Conservation (phyloP, 2,113 vertebrate genomes). For the Lepidothrix coronata region DNA sequence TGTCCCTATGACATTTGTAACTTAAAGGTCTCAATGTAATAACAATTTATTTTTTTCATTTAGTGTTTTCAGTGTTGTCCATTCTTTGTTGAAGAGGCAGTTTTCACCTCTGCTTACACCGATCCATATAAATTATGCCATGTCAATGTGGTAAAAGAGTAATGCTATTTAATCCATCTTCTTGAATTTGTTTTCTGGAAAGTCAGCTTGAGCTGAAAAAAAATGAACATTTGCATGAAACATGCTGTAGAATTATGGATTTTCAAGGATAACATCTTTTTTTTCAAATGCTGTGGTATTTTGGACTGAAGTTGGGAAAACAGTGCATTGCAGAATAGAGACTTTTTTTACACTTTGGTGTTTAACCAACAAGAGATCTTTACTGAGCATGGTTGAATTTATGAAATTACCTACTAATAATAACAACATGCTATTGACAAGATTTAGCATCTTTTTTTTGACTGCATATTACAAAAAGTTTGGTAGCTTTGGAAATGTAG, state of each 20-base stretch:
- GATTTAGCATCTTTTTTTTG: background rate
- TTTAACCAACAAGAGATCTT: background rate
- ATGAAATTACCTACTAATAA: background rate
- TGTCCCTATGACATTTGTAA: background rate
- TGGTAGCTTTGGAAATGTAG: background rate
- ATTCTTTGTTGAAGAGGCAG: background rate
- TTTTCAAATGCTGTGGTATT: background rate
- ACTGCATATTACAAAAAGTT: background rate
- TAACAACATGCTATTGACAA: background rate
- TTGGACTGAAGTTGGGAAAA: background rate
- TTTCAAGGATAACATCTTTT: background rate
- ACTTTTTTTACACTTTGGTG: background rate
- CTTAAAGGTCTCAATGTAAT: background rate
- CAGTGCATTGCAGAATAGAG: background rate
- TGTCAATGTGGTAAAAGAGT: background rate
- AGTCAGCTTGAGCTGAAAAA: background rate
- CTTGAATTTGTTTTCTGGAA: background rate
- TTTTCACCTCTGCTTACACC: background rate
- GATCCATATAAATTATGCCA: background rate
- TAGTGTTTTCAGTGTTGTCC: background rate
- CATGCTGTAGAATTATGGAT: background rate
- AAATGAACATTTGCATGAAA: background rate
- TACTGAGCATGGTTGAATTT: background rate
- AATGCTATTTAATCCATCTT: background rate
- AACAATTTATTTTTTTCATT: background rate